Base-by-base conservation (phyloP, 2,113 vertebrate genomes). In the Tringa solitaria region DNA sequence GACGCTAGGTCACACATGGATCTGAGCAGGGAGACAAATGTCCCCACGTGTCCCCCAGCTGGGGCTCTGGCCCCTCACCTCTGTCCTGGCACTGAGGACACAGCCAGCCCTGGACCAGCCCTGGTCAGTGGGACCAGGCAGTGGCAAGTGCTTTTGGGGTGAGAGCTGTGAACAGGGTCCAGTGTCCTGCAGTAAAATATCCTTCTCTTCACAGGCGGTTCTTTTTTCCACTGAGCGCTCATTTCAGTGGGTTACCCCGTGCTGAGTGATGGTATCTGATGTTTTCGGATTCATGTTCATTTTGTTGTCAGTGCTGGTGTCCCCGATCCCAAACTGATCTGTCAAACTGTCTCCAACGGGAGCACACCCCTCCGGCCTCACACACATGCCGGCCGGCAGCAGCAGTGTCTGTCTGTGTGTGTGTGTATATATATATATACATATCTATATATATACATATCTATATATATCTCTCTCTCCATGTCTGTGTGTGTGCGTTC, bases 271-370 rank as follows among this genome's bases (percentile, higher is more conserved):
- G 94, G 97, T 93, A 95, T 82, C 95, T 96, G 96, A 94, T 96
- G 95, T 95, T 95, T 94, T 65, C 3, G 33, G 94, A 91, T 97
- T 75, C 59, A 2, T 98, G 97, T 98, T 93, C 98, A 97, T 98
- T 90, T 97, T 95, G 85, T 98, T 98, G 98, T 98, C 97, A 94
- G 79, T 98, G 89, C 92, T 73, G 86, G 86, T 97, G 97, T 98
- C 86, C 95, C 92, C 65, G 30, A n/a, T 92, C 82, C 93, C 89
- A 94, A 81, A 43, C 26, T 6, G 7, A 95, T 96, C 86, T 97
- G 96, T 98, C 96, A 57, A 91, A 91, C 81, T 57, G 93, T 96
- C 72, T 87, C 91, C 68, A 63, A 74, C 6, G 41, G 96, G 94
- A 90, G 91, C 88, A 68, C 85, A 75, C 60, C 51, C 82, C 80